Evolutionary conservation across 2,888 invertebrate genomes (phyloP), one percentile per base, ranked within the genome.

Genomic region (Alloscopus bannaensis): DNA sequence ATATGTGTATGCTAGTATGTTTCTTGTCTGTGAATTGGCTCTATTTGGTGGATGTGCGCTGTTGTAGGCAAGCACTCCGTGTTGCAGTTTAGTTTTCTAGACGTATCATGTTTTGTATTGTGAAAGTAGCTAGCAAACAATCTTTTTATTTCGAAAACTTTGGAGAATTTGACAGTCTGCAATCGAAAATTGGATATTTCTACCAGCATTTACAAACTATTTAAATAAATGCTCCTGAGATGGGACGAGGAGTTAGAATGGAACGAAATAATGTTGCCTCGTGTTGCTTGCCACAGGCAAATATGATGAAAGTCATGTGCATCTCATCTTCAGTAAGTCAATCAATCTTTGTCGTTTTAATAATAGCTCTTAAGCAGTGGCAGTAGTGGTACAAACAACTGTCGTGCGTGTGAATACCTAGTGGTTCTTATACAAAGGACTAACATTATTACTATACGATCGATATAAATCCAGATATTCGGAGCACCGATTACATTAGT

Each of bases 401-500:
- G 13, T 8, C 6, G 36, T 36, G 36, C 36, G 13, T 36, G 6
- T 36, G 13, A n/a, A n/a, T n/a, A n/a, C n/a, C n/a, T n/a, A n/a
- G n/a, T 36, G 36, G 36, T 47, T 50, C 18, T 40, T 59, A 31
- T 47, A 47, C n/a, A 16, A 16, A 47, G 8, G n/a, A 47, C 6
- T 47, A n/a, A 47, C 6, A n/a, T 18, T 47, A 16, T 11, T 47
- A 4, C 18, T 47, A 47, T 11, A 11, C 22, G 8, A 20, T 3
- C 29, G n/a, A n/a, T n/a, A 4, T 31, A n/a, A 11, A 26, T 50
- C 20, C 13, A 81, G 81, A 55, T 64, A n/a, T 81, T 78, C 42
- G 81, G 81, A 31, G 66, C 77, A 11, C 57, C 79, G 2, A 79
- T 82, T 36, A 64, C 81, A 22, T 31, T 79, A 1, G 28, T 72